These are phyloP conservation scores for Rana temporaria DNA, from an alignment of 2,113 vertebrate species.

Conservation along the genomic window DNA sequence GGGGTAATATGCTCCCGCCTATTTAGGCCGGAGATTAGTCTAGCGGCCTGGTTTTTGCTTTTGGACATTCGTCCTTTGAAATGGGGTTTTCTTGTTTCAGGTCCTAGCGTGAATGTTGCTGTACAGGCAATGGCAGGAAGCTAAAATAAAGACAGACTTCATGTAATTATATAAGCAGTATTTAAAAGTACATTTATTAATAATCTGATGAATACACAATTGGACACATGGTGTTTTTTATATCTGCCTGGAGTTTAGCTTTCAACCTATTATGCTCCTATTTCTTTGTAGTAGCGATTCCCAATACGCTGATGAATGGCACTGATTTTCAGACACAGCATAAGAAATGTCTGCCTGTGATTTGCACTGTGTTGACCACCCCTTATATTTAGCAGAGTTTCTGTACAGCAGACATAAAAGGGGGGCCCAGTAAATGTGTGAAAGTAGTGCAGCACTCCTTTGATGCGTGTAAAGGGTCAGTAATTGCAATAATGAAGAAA, in stretches of 20 bases:
- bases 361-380: not conserved
- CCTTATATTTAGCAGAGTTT: constrained; percentile 16
- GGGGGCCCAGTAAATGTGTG: constrained; percentile 10
- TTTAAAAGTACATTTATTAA: too few relatives aligned
- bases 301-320: not conserved
- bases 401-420: constrained; percentile 32
- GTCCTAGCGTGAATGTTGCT: too few relatives aligned
- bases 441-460: constrained; percentile 36
- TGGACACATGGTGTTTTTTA: not conserved
- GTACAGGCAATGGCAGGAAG: too few relatives aligned
- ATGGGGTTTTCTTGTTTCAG: too few relatives aligned
- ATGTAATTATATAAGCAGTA: too few relatives aligned
- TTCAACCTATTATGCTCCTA: not conserved
- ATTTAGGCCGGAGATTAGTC: too few relatives aligned
- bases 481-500: constrained; percentile 58
- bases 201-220: too few relatives aligned
- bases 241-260: not conserved
- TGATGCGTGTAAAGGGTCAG: constrained; percentile 52
- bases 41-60: too few relatives aligned
- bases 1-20: too few relatives aligned
- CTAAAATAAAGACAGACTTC: too few relatives aligned
- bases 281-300: not conserved
- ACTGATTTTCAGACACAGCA: constrained; percentile 8
- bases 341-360: not conserved
- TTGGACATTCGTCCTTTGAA: too few relatives aligned